Evolutionary conservation across 2,888 invertebrate species (phyloP).

Genomic region (Lasioglossum leucozonium): DNA sequence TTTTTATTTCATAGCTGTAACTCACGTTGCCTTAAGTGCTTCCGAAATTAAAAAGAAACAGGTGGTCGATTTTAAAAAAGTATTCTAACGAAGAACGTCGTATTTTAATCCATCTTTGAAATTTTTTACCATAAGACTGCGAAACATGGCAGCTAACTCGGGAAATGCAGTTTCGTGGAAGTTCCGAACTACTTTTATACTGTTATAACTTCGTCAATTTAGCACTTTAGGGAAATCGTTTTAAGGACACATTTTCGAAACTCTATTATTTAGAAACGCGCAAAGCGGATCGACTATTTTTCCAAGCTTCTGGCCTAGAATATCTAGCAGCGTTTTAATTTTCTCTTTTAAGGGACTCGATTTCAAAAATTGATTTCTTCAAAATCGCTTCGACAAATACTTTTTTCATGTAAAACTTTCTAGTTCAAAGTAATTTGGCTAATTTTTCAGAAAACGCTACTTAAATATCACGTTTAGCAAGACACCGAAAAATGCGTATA

Average conservation of each 20-base stretch:
- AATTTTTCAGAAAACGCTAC: no score
- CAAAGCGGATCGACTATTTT: no score
- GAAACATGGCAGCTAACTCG: slow-evolving; percentile 6
- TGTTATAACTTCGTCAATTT: slow-evolving; percentile 6
- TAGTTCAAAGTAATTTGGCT: no score
- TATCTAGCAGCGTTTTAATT: background rate
- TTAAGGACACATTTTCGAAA: background rate
- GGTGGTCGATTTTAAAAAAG: background rate
- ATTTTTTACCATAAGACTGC: background rate
- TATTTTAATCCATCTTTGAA: background rate
- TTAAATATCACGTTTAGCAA: no score
- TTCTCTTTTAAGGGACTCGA: background rate
- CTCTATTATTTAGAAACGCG: background rate
- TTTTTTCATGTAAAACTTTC: no score
- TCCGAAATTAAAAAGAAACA: background rate
- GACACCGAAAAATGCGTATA: background rate
- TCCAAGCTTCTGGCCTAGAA: background rate
- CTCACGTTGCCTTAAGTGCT: background rate
- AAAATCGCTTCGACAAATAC: background rate
- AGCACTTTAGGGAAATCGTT: slow-evolving; percentile 6
- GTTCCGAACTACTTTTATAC: background rate
- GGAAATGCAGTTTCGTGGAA: background rate
- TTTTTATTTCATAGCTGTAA: background rate
- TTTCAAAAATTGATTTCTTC: background rate
- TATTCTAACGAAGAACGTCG: background rate